Evolutionary conservation across 2,113 vertebrate genomes (phyloP), one percentile per base, ranked within the genome.

Genomic region (Silurus glanis): DNA sequence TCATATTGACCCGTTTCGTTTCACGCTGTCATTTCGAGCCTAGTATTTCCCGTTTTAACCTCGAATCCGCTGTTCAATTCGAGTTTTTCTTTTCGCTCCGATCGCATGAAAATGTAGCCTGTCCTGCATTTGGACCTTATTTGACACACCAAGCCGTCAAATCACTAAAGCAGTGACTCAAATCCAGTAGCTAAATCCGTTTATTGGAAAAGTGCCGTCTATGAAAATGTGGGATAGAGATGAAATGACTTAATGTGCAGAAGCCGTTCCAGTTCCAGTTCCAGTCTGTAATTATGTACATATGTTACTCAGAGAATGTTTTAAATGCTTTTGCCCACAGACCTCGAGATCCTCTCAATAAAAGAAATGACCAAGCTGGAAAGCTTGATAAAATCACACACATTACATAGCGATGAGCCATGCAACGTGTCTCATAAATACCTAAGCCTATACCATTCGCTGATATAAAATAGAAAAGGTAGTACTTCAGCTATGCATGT

Each of bases 311-410:
- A 84, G 56, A n/a, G 12, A 3, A 66, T 61, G 13, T 37, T 37
- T 37, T 37, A 2, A 21, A 5, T 47, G n/a, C 9, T 47, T 14
- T 47, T 10, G 8, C 5, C 67, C 56, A 5, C 37, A 21, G 55
- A 19, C 23, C 25, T 37, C 17, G 2, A 13, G 17, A 23, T 69
- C 67, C 14, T 37, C 67, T 61, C 37, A 62, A 21, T 55, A 21
- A 66, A 55, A 14, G 21, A 51, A 45, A 76, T 84, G 83, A 62
- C 71, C 4, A 62, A 76, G 19, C 71, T 62, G 23, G 49, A 84
- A 2, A 19, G 17, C 10, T 58, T 72, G 55, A 8, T 2, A 55
- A 76, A 55, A 75, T 53, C 47, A 53, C 47, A 45, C 53, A 47
- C 37, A 13, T 23, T 23, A 47, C 37, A 13, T 56, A 14, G 37